These are phyloP conservation scores for Drosophila punjabiensis DNA, from an alignment of 1,140 invertebrate genomes.

Conservation along the genomic window DNA sequence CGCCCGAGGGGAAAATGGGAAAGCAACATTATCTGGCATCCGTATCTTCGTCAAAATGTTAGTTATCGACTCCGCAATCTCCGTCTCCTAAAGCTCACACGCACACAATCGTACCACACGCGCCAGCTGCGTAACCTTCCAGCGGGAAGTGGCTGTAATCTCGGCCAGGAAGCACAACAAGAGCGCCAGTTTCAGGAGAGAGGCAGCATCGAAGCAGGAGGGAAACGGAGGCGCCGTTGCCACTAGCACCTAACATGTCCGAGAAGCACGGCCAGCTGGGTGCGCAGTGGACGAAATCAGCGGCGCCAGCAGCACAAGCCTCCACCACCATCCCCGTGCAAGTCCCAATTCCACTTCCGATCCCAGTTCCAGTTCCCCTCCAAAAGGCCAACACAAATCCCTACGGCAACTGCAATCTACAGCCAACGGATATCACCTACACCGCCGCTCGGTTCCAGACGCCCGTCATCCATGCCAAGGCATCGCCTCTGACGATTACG, in stretches of 20 bases:
- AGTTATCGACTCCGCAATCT: conserved; percentile 83
- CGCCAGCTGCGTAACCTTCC: conserved; percentile 47
- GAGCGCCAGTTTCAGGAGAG: conserved; percentile 15
- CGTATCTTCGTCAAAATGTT: conserved; percentile 78
- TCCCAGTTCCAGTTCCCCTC: conserved; percentile 40
- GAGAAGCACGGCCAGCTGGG: conserved; percentile 81
- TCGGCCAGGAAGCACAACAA: conserved; percentile 41
- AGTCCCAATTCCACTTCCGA: conserved; percentile 11
- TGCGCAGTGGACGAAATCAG: conserved; percentile 79
- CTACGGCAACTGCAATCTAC: conserved; percentile 55
- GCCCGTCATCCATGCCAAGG: conserved; percentile 65
- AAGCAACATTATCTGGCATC: conserved; percentile 79
- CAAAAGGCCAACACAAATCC: conserved; percentile 44
- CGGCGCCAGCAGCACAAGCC: conserved; percentile 57
- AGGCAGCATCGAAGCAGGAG: conserved; percentile 23
- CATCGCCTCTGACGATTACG: conserved; percentile 65
- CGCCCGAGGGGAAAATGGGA: conserved; percentile 47
- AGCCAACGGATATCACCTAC: conserved; percentile 56
- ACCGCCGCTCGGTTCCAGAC: conserved; percentile 74
- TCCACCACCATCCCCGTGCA: conserved; percentile 27
- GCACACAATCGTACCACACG: conserved; percentile 31
- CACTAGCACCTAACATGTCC: conserved; percentile 79
- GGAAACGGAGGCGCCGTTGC: conserved; percentile 46
- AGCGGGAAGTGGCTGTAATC: conserved; percentile 29
- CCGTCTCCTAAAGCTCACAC: conserved; percentile 68